Evolutionary conservation across 2,888 invertebrate species (phyloP).

Genomic region (Aphodius granarius): DNA sequence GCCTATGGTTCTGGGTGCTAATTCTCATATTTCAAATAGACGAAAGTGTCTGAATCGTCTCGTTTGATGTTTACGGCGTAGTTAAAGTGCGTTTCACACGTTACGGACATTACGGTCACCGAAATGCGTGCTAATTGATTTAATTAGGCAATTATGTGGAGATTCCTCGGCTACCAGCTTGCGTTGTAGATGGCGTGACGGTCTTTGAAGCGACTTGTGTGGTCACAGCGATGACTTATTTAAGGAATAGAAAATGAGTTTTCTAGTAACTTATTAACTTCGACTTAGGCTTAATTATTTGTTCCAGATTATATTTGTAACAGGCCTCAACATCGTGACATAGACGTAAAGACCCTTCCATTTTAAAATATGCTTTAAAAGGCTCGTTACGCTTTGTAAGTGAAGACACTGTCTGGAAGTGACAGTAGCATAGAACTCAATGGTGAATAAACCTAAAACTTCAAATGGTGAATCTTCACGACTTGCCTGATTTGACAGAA

Average conservation of each 20-base stretch:
- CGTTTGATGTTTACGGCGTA: background rate
- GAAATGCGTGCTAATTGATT: constrained; percentile 4
- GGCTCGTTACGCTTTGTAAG: too few relatives aligned
- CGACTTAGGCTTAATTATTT: too few relatives aligned
- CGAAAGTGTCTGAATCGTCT: background rate
- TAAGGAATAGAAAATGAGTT: background rate
- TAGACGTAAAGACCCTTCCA: too few relatives aligned
- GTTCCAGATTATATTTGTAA: too few relatives aligned
- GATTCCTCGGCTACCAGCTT: background rate
- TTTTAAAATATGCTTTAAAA: too few relatives aligned
- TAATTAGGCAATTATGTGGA: constrained; percentile 1
- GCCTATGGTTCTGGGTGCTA: background rate
- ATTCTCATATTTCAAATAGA: background rate
- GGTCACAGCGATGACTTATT: background rate
- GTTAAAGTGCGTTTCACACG: background rate
- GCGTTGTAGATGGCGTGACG: background rate
- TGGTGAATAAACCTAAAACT: too few relatives aligned
- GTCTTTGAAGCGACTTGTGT: background rate
- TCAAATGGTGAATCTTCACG: too few relatives aligned
- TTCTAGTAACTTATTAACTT: too few relatives aligned
- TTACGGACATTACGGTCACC: background rate
- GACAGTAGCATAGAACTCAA: too few relatives aligned
- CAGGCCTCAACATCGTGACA: too few relatives aligned
- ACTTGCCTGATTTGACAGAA: too few relatives aligned
- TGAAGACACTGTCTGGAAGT: too few relatives aligned